phyloP scores from a whole-genome alignment of 2,888 invertebrate species.

The Drosophila histrio region DNA sequence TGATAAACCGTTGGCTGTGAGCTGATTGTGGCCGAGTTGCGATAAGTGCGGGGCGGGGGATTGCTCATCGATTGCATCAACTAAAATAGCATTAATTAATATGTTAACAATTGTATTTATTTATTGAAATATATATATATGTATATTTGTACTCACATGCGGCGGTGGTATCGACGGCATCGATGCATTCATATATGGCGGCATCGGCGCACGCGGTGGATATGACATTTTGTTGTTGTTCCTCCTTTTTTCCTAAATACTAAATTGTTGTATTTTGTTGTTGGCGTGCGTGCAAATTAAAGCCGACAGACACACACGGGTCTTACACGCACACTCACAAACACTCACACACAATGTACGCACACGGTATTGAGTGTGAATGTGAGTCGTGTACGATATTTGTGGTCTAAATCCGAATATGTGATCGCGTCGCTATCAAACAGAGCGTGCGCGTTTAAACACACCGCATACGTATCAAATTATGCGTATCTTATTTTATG shows the following conservation, averaged over 20 bases:
- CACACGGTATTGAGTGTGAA: slow-evolving; percentile 20
- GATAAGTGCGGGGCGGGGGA: slow-evolving; percentile 84
- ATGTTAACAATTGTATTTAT: not conserved
- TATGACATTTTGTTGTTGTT: slow-evolving; percentile 89
- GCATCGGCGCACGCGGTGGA: slow-evolving; percentile 93
- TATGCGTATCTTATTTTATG: not conserved
- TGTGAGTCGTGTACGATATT: slow-evolving; percentile 60
- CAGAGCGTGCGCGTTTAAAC: slow-evolving; percentile 21
- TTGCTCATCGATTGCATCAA: slow-evolving; percentile 85
- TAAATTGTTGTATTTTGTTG: slow-evolving; percentile 38
- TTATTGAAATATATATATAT: not conserved
- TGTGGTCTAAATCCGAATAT: slow-evolving; percentile 28
- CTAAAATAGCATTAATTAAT: slow-evolving; percentile 82
- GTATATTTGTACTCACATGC: slow-evolving; percentile 70
- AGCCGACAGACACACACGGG: slow-evolving; percentile 66
- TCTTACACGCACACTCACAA: slow-evolving; percentile 25
- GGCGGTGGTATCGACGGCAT: slow-evolving; percentile 90
- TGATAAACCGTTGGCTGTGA: slow-evolving; percentile 84
- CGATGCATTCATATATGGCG: slow-evolving; percentile 90
- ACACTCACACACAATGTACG: slow-evolving; percentile 15
- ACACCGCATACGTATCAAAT: slow-evolving; percentile 17
- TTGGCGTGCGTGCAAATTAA: slow-evolving; percentile 64
- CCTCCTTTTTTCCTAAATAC: slow-evolving; percentile 27
- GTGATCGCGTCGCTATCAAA: slow-evolving; percentile 28
- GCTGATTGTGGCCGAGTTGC: slow-evolving; percentile 84